Percentiles rank a stretch among this genome's conserved stretches.
Conservation (phyloP, 2,113 vertebrate species). For the Crotophaga sulcirostris region DNA sequence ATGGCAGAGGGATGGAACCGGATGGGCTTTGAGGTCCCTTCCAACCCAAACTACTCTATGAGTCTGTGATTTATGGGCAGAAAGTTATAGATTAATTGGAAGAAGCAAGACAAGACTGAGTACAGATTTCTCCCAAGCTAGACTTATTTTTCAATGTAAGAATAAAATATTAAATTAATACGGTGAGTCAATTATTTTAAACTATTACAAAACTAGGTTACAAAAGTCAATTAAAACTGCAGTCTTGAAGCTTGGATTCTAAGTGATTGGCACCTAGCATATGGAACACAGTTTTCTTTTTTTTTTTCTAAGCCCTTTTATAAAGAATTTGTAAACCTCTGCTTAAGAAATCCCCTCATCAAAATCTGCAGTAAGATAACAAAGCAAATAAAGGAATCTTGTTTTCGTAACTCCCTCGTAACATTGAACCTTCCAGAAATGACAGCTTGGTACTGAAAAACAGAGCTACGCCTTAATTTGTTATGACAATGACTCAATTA, state of each 20-base stretch:
- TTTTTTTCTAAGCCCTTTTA: not conserved
- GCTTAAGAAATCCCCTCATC: not conserved
- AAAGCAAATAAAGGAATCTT: not conserved
- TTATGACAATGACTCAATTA: not conserved
- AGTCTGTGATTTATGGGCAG: not conserved
- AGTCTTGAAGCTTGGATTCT: not conserved
- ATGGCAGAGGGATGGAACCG: too few relatives aligned
- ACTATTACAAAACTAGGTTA: not conserved
- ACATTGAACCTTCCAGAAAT: not conserved
- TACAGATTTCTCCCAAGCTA: not conserved
- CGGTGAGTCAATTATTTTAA: not conserved
- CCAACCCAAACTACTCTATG: too few relatives aligned
- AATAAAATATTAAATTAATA: not conserved
- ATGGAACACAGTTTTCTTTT: fast-evolving
- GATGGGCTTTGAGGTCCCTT: too few relatives aligned
- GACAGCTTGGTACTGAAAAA: not conserved
- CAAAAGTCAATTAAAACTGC: not conserved
- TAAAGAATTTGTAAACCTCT: not conserved
- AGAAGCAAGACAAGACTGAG: not conserved
- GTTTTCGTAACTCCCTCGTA: not conserved
- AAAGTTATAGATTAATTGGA: not conserved
- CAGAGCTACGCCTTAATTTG: not conserved
- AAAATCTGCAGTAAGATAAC: not conserved
- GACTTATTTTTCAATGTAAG: not conserved
- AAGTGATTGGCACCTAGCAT: not conserved